Evolutionary conservation across 2,797 vertebrate species (phyloP).

Genomic region (Champsocephalus gunnari): DNA sequence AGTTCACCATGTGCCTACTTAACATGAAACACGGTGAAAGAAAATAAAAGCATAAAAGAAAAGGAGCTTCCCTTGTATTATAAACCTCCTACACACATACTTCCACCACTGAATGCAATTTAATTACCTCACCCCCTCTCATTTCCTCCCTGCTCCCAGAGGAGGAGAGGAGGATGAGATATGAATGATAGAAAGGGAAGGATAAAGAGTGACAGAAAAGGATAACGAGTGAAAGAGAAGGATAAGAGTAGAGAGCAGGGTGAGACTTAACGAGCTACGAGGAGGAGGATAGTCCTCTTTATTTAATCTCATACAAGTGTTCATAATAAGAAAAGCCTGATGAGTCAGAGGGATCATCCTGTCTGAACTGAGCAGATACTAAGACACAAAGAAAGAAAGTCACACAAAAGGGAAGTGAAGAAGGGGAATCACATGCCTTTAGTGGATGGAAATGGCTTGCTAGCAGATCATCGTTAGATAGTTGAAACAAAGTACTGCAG

Average conservation of each 20-base stretch:
- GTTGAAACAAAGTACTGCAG: too few relatives aligned
- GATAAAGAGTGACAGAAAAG: too few relatives aligned
- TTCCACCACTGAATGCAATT: slow-evolving; percentile 49
- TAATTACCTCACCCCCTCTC: slow-evolving; percentile 59
- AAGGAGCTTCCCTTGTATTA: too few relatives aligned
- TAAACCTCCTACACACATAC: neutral
- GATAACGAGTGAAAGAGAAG: neutral
- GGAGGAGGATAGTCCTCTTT: slow-evolving; percentile 34
- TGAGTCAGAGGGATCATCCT: slow-evolving; percentile 56
- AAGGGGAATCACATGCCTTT: too few relatives aligned
- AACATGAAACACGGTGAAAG: too few relatives aligned
- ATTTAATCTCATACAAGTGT: slow-evolving; percentile 47
- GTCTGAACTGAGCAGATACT: slow-evolving; percentile 20
- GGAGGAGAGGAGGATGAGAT: slow-evolving; percentile 41
- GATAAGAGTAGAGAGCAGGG: slow-evolving; percentile 21
- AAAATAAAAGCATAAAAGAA: too few relatives aligned
- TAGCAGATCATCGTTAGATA: too few relatives aligned
- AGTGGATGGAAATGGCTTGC: too few relatives aligned
- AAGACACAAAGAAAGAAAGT: neutral
- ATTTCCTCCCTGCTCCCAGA: slow-evolving; percentile 57
- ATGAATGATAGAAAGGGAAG: slow-evolving; percentile 19
- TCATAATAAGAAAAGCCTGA: slow-evolving; percentile 39
- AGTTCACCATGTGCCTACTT: too few relatives aligned
- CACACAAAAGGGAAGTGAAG: neutral
- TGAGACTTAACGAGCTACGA: neutral